Base-by-base conservation (phyloP, 1,140 invertebrate genomes). In the Himalopsyche phryganea region DNA sequence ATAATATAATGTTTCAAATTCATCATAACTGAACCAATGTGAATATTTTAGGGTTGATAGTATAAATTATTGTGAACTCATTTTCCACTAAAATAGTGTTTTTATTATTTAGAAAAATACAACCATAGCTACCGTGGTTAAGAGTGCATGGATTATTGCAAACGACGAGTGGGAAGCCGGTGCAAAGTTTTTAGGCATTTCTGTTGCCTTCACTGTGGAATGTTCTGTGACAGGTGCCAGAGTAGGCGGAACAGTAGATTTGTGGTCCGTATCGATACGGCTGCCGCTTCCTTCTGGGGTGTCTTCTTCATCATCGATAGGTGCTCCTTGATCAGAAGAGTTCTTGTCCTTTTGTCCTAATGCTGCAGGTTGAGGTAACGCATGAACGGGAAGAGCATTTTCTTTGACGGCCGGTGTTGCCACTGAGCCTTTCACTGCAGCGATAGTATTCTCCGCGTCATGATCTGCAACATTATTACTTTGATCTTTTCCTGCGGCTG, bases 231-330 rank as follows among this genome's bases (percentile, higher is more conserved):
- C 35, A 5, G 61, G 56, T 15, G 23, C 6, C 6, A 1, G 10
- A n/a, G 42, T 36, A 6, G 53, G 47, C 10, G 58, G 56, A 9
- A 50, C 53, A 17, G 36, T 47, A 19, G 33, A 47, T 32, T 45
- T 50, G 17, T 54, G 44, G 14, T 63, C 56, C 32, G 6, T 53
- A 23, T 62, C 60, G 15, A 57, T 53, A 14, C 51, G 42, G 38
- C 38, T 58, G 6, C 56, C 56, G 17, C 62, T 64, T 40, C 62
- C 62, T 54, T 64, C 62, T 15, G 50, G n/a, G 5, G 38, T 50
- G 52, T 64, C 62, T 54, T 64, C 62, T 46, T 64, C 62, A 49
- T 64, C 62, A 40, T 64, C 62, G 0, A 64, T 58, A 2, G 62
- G 62, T 14, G 58, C 62, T 40, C 62, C 62, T 48, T 63, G 46